Conservation (phyloP, 1,140 invertebrate genomes). For the Cotesia glomerata region DNA sequence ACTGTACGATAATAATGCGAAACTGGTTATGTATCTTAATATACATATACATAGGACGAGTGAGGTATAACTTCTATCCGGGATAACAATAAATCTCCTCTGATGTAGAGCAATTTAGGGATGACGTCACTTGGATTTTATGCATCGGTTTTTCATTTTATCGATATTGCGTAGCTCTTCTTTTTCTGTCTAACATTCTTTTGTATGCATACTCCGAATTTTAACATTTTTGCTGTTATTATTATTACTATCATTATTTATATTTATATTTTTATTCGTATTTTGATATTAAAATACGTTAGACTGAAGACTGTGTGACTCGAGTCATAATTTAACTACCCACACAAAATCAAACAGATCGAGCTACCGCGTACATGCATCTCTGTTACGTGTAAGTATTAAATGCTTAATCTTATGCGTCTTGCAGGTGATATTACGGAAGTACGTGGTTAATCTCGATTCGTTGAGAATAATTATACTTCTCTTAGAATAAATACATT, state of each 20-base stretch:
- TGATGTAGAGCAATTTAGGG: neutral
- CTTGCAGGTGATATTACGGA: constrained; percentile 23
- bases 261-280: no score
- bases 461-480: constrained; percentile 16
- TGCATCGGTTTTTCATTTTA: no score
- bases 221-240: no score
- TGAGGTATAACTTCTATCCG: neutral
- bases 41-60: neutral
- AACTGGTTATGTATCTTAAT: neutral
- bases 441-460: constrained; percentile 19
- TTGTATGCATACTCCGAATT: no score
- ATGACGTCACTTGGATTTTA: neutral
- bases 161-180: no score
- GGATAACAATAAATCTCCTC: neutral
- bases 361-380: neutral
- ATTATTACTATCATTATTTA: no score
- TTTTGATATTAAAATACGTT: no score
- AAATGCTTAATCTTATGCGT: neutral
- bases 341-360: neutral
- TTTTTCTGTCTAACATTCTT: no score
- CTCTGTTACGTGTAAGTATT: neutral
- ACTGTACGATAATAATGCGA: neutral
- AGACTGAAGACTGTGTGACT: no score
- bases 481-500: neutral
- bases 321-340: neutral